Base-by-base conservation (phyloP, 2,113 vertebrate genomes). In the Oncorhynchus keta region DNA sequence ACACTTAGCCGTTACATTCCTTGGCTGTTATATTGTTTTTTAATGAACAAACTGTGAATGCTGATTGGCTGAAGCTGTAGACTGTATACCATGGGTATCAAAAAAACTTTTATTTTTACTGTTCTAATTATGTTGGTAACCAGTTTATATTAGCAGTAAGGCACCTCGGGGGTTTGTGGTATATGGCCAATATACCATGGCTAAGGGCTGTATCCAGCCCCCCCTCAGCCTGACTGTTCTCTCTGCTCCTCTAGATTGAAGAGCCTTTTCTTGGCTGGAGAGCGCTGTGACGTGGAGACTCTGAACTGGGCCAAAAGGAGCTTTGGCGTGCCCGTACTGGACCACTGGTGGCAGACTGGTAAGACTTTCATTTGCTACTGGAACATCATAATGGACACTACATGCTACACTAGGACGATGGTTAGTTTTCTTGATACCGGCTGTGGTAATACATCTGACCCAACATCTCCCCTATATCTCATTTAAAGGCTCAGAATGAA, bases 311-410 rank as follows among this genome's bases (percentile, higher is more conserved):
- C 97, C 64, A 98, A 96, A 91, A 92, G 72, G 75, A 89, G 89
- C 81, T 99, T 99, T 84, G 93, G 92, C n/a, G 97, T 97, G 28
- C 97, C 97, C 14, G 95, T 99, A 59, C 89, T 99, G 86, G 98
- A 99, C 88, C 98, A 99, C 77, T 99, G 98, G 98, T 99, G 98
- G 98, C 98, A 99, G 89, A 99, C 98, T 11, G 97, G 98, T 99
- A 88, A 93, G 90, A 69, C 28, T 20, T 32, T 30, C 45, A 26
- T 68, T 30, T 0, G 59, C 59, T 18, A 16, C 51, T 62, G 59
- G 5, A 62, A 5, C 59, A n/a, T 62, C 59, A 8, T n/a, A 22
- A 62, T 22, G n/a, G 20, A 62, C 59, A 62, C 59, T 8, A 9
- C 59, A n/a, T 22, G 7, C 2, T 24, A 22, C 6, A 62, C 59